Base-by-base conservation (phyloP, 2,113 vertebrate genomes). In the Lampris incognitus region DNA sequence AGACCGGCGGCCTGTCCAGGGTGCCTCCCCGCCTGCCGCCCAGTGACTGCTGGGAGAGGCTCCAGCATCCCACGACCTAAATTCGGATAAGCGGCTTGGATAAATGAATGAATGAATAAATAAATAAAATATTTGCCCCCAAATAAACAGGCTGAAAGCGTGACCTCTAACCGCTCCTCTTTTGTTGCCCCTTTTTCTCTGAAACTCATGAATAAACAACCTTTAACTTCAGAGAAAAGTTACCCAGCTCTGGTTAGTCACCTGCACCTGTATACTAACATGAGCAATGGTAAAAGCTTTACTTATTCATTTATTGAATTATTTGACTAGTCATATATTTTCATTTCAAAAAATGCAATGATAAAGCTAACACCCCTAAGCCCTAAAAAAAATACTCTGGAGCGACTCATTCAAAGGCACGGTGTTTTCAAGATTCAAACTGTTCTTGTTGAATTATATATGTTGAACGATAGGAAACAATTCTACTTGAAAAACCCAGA, bases 81-180 rank as follows among this genome's bases (percentile, higher is more conserved):
- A 24, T 24, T 24, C 24, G 24, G 24, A 24, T 24, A 24, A 24
- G 24, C 24, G 24, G 24, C 24, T 24, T 24, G 24, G 24, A 24
- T 24, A 24, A 24, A 24, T 24, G 24, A 24, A 24, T 24, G 24
- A 24, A 24, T 24, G 24, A 24, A 24, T 24, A 24, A 24, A 24
- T 24, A 24, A 24, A 24, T 24, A 24, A 24, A 24, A 24, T 40
- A 63, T 81, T 81, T 72, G 81, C 72, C 87, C 78, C 74, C 82
- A 88, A 91, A 92, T 84, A 88, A 89, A 87, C 83, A 88, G 85
- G 89, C 93, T 93, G 92, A 94, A 94, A 94, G 91, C 74, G 78
- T 92, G 89, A 92, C 92, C 93, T 91, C 89, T 89, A 83, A 83
- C 87, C 89, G 81, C 76, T 88, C 76, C 46, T 81, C 61, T 81